These are phyloP conservation scores for Cydia strobilella DNA, from an alignment of 1,140 invertebrate species.

Conservation along the genomic window DNA sequence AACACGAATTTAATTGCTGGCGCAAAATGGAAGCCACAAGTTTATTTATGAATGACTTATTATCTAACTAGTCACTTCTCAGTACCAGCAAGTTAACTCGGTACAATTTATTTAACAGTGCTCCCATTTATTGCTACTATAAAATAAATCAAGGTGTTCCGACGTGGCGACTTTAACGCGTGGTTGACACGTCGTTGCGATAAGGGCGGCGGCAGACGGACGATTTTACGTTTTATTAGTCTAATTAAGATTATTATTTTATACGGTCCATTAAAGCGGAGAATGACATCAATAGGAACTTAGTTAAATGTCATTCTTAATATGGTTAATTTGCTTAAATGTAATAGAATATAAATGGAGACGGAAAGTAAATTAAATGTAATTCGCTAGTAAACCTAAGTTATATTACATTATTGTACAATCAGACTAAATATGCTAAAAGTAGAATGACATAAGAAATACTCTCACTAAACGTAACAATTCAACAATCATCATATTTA, in stretches of 20 bases:
- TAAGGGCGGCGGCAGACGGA: not conserved
- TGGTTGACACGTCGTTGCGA: slow-evolving; percentile 25
- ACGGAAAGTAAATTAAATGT: no score
- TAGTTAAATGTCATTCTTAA: not conserved
- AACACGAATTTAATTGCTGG: no score
- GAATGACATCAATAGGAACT: not conserved
- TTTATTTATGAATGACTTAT: slow-evolving; percentile 7
- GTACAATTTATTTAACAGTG: slow-evolving; percentile 19
- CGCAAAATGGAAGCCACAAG: not conserved
- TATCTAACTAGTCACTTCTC: not conserved
- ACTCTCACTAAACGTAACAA: no score
- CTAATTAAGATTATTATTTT: slow-evolving; percentile 4
- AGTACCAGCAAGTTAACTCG: slow-evolving; percentile 6
- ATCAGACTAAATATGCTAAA: no score
- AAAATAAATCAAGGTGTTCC: slow-evolving; percentile 32
- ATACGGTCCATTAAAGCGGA: not conserved
- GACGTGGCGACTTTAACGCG: slow-evolving; percentile 24
- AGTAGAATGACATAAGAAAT: no score
- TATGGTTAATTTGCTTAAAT: not conserved
- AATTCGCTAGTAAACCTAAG: no score
- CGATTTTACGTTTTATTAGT: slow-evolving; percentile 1
- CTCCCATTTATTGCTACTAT: slow-evolving; percentile 33
- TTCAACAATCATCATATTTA: no score
- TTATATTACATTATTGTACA: no score
- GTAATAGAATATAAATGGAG: no score